phyloP scores from a whole-genome alignment of 2,113 vertebrate species.

The Gnathonemus echidnorhynchus region DNA sequence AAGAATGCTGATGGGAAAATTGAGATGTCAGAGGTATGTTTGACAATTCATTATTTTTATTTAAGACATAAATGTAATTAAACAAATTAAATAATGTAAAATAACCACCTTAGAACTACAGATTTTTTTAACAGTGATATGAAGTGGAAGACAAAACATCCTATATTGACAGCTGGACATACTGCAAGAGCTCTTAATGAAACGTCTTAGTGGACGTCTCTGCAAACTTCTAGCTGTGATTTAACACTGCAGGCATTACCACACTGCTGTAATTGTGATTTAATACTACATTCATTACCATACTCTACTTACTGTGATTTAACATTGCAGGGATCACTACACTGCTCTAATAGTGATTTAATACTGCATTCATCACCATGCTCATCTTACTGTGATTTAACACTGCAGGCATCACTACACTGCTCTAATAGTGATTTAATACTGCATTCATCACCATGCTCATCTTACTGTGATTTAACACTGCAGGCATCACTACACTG shows the following conservation, averaged over 20 bases:
- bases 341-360: not conserved
- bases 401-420: not conserved
- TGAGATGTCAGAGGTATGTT: constrained; percentile 87
- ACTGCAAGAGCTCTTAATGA: not conserved
- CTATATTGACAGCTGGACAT: not conserved
- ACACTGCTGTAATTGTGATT: not conserved
- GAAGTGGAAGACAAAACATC: not conserved
- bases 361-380: not conserved
- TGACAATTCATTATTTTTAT: not conserved
- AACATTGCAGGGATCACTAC: not conserved
- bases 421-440: not conserved
- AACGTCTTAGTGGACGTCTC: too few species aligned
- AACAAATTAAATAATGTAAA: not conserved
- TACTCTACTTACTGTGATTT: not conserved
- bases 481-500: not conserved
- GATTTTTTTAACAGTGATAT: not conserved
- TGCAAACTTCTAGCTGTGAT: not conserved
- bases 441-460: not conserved
- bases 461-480: not conserved
- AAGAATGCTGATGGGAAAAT: constrained; percentile 91
- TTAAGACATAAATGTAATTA: not conserved
- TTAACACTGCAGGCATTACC: not conserved
- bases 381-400: not conserved
- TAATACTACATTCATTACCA: not conserved
- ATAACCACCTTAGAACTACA: not conserved